Evolutionary conservation across 2,113 vertebrate species (phyloP).

Genomic region (Carollia perspicillata): DNA sequence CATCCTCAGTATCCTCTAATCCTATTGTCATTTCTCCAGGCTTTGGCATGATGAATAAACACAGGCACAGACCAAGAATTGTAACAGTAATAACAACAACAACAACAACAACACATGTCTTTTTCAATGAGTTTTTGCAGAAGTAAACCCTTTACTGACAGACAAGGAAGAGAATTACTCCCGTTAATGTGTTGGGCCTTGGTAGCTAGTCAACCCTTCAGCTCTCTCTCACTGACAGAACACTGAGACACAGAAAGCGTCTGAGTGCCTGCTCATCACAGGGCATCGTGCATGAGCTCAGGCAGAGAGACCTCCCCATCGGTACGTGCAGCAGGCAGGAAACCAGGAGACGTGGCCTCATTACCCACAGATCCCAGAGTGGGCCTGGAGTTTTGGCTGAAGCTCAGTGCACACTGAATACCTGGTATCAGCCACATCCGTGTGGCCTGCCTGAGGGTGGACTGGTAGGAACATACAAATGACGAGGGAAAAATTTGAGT

Average conservation of each 20-base stretch:
- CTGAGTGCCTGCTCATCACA: background rate
- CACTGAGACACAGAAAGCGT: background rate
- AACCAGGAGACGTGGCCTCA: accelerated
- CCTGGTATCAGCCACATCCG: accelerated
- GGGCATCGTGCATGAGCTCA: background rate
- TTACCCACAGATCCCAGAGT: background rate
- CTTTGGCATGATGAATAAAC: background rate
- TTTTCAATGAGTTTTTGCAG: background rate
- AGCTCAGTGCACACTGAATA: background rate
- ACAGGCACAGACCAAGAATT: background rate
- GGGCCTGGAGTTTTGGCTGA: too few species aligned
- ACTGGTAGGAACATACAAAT: background rate
- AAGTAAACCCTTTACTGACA: background rate
- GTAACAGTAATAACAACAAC: background rate
- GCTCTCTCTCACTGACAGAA: background rate
- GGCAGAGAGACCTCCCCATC: background rate
- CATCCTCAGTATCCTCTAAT: background rate
- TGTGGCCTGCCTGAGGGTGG: background rate
- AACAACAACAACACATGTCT: background rate
- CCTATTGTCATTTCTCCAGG: background rate
- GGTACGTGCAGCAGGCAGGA: background rate
- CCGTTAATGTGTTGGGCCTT: background rate
- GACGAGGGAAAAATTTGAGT: background rate
- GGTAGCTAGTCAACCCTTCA: background rate
- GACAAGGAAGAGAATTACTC: background rate